Evolutionary conservation across 2,888 invertebrate genomes (phyloP).

Genomic region (Eulithis prunata): DNA sequence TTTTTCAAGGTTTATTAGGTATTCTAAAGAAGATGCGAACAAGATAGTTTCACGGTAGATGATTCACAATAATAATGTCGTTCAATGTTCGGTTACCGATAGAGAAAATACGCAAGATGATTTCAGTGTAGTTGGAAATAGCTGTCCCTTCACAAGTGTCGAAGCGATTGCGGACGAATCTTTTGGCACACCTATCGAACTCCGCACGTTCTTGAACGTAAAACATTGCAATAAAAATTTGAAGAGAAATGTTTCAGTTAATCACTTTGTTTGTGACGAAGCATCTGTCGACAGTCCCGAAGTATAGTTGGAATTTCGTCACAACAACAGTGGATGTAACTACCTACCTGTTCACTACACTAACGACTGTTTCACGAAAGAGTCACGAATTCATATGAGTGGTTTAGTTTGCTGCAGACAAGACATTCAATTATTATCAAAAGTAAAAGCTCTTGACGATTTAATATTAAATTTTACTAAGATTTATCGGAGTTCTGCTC

Average conservation of each 20-base stretch:
- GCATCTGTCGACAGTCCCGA: conserved; percentile 50
- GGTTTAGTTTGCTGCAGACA: background rate
- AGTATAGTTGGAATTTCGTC: conserved; percentile 48
- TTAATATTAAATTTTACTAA: background rate
- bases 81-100: conserved; percentile 4
- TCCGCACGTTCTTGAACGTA: conserved; percentile 49
- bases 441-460: background rate
- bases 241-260: conserved; percentile 56
- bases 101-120: conserved; percentile 2
- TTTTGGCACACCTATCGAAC: conserved; percentile 63
- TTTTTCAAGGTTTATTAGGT: background rate
- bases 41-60: background rate
- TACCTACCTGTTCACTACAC: conserved; percentile 14
- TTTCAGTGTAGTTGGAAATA: conserved; percentile 54
- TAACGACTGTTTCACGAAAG: conserved; percentile 6
- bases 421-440: background rate
- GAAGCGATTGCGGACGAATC: conserved; percentile 56
- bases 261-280: conserved; percentile 66
- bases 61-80: background rate
- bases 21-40: background rate
- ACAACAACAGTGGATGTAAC: conserved; percentile 19
- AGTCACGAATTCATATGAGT: background rate
- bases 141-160: conserved; percentile 57
- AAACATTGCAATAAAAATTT: conserved; percentile 53
- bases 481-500: background rate